A percentile compares a stretch with the other conserved stretches of the same genome.
Conservation (phyloP, 2,113 vertebrate species). For the Helogale parvula region DNA sequence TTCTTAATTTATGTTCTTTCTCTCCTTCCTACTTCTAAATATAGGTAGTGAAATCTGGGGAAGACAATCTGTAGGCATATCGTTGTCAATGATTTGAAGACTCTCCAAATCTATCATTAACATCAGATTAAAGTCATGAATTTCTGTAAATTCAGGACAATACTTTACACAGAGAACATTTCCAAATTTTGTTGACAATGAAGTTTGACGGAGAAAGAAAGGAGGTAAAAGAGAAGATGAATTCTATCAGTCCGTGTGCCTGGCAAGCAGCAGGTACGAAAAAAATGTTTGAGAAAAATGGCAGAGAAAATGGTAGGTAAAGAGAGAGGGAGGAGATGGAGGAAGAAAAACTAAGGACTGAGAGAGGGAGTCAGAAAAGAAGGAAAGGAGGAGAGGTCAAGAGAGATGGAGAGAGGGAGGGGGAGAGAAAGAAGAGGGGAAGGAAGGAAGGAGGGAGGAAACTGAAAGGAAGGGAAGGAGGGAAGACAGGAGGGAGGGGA, state of each 20-base stretch:
- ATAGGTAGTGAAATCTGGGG: not conserved
- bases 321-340: not conserved
- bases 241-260: not conserved
- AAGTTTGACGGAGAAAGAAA: not conserved
- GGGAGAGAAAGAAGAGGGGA: not conserved
- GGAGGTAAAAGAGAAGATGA: not conserved
- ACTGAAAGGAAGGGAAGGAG: not conserved
- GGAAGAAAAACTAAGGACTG: not conserved
- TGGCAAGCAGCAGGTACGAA: not conserved
- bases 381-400: not conserved
- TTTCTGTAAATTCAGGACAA: not conserved
- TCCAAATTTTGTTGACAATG: not conserved
- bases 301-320: not conserved
- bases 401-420: not conserved
- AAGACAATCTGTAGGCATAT: not conserved
- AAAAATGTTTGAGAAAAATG: not conserved
- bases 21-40: not conserved
- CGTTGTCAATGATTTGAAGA: not conserved
- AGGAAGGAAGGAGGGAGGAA: not conserved
- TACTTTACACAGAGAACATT: not conserved
- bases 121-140: not conserved
- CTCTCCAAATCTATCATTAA: not conserved
- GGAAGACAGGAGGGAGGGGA: too few species aligned
- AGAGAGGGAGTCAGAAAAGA: not conserved
- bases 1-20: not conserved